phyloP scores from a whole-genome alignment of 2,797 vertebrate species.

The Crenichthys baileyi region DNA sequence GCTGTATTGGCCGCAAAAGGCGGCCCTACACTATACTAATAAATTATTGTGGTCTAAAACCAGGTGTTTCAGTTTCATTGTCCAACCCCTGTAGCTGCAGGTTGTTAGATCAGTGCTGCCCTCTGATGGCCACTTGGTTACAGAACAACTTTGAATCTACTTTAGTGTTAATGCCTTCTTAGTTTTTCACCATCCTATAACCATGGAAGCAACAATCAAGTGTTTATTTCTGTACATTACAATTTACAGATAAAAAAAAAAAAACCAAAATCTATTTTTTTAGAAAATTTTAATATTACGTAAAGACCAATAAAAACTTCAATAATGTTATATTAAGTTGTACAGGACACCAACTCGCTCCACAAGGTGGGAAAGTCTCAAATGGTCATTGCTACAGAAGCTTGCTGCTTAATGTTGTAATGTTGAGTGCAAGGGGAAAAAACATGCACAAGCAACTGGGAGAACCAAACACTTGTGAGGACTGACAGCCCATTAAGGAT shows the following conservation, averaged over 20 bases:
- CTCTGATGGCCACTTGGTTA: constrained; percentile 50
- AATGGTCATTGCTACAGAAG: not conserved
- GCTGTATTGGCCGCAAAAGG: too few species aligned
- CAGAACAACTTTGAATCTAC: not conserved
- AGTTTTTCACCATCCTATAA: too few species aligned
- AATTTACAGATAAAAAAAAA: not conserved
- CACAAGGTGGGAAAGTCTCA: not conserved
- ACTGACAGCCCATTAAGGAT: not conserved
- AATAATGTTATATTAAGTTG: not conserved
- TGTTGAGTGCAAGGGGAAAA: not conserved
- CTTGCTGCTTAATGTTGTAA: not conserved
- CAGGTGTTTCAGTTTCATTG: too few species aligned
- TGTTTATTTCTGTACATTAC: not conserved
- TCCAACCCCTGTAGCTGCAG: too few species aligned
- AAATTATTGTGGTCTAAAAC: too few species aligned
- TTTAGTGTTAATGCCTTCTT: not conserved
- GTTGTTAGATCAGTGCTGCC: constrained; percentile 63
- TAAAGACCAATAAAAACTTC: not conserved
- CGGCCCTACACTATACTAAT: too few species aligned
- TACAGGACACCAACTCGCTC: not conserved
- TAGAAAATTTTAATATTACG: not conserved
- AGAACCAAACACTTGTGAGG: not conserved
- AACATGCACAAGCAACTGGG: not conserved
- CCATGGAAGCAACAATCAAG: not conserved
- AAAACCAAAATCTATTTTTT: not conserved